Base-by-base conservation (phyloP, 2,888 invertebrate genomes). In the Drosophila diplacantha region DNA sequence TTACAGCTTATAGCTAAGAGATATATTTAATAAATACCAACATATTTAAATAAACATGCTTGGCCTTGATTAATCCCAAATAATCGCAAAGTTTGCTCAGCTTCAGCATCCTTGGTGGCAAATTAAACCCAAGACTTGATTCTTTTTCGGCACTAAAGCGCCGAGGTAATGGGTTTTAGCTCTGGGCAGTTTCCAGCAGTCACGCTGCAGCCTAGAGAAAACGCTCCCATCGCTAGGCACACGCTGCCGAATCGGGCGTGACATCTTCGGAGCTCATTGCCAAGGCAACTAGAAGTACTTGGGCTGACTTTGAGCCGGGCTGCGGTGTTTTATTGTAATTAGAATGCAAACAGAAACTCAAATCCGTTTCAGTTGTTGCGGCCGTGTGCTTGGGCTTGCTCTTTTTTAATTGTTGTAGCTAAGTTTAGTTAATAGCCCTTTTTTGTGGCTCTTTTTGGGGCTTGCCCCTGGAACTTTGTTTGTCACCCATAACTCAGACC, bases 321-420 rank as follows among this genome's bases (percentile, higher is more conserved):
- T 41, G 55, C 50, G 63, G 58, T 24, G 31, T 60, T 79, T 67
- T 41, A 74, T 71, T 72, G 82, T 72, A 82, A 81, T 83, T 77
- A 83, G 78, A 78, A 78, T 78, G 83, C 80, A 68, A 49, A 61
- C 72, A 68, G 55, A 61, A 46, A 68, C 49, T 69, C 54, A 60
- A 39, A 34, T 49, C 49, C 74, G 26, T 60, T 80, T 82, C 66
- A 68, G 71, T 75, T 73, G 73, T 61, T 62, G 61, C 56, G 16
- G 20, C 41, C 26, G 20, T 38, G 29, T 51, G 18, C 29, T 26
- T 32, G 31, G 12, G 29, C 37, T 47, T 31, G 62, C 62, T 62
- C 38, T 51, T 29, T 39, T 64, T 64, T 64, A 62, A 62, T 64
- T 62, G 60, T 61, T 61, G 60, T 62, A 41, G 54, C 60, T 14